These are phyloP conservation scores for Drosophila sordidula DNA, from an alignment of 2,888 invertebrate species.

Conservation along the genomic window DNA sequence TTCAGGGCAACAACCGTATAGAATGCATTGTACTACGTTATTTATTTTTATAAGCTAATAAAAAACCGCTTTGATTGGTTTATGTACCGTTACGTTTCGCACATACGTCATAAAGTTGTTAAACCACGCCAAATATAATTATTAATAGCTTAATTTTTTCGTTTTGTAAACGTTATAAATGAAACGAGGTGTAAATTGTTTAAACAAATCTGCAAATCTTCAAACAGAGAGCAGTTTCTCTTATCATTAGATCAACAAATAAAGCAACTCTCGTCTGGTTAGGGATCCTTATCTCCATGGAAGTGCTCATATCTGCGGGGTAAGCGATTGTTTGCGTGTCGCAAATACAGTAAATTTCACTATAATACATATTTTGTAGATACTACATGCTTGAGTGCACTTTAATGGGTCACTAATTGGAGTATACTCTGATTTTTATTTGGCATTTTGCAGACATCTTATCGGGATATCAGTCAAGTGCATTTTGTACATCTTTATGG, in stretches of 20 bases:
- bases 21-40: neutral
- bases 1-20: neutral
- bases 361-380: slow-evolving; percentile 10
- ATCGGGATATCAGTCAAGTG: slow-evolving; percentile 9
- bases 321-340: slow-evolving; percentile 18
- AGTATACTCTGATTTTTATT: slow-evolving; percentile 15
- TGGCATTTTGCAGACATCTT: slow-evolving; percentile 1
- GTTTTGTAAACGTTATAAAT: slow-evolving; percentile 13
- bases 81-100: neutral
- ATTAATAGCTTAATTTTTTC: neutral
- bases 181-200: slow-evolving; percentile 44
- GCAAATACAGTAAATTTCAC: slow-evolving; percentile 10
- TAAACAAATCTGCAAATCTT: slow-evolving; percentile 25
- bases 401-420: slow-evolving; percentile 16
- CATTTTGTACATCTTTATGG: neutral
- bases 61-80: neutral
- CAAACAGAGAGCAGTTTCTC: neutral
- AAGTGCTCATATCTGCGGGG: neutral
- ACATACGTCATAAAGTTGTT: slow-evolving; percentile 3
- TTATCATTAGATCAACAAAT: slow-evolving; percentile 24
- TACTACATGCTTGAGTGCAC: slow-evolving; percentile 13
- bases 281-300: slow-evolving; percentile 25
- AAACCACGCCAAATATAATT: neutral
- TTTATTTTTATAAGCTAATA: neutral
- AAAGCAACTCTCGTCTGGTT: slow-evolving; percentile 8